These are phyloP conservation scores for Bombyx mandarina DNA, from an alignment of 1,140 invertebrate genomes.

Conservation along the genomic window DNA sequence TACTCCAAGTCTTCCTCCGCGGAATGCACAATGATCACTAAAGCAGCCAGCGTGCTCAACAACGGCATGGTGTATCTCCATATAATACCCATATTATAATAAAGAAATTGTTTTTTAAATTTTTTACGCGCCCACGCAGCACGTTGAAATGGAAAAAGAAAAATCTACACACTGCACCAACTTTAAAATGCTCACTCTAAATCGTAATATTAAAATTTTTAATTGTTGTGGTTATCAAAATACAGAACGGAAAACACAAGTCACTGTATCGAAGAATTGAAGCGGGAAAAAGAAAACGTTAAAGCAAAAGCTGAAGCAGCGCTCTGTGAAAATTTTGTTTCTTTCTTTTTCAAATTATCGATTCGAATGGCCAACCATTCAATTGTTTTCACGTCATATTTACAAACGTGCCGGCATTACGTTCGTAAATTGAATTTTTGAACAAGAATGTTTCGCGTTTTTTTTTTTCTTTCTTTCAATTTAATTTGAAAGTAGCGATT, in stretches of 20 bases:
- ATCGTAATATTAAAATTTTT: too few relatives aligned
- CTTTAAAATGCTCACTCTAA: too few relatives aligned
- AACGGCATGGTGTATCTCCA: conserved; percentile 45
- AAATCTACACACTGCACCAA: conserved; percentile 10
- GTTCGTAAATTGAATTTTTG: not conserved
- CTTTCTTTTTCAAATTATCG: conserved; percentile 18
- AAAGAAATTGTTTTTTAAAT: conserved; percentile 7
- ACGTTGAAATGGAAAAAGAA: conserved; percentile 7
- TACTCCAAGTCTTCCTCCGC: conserved; percentile 45
- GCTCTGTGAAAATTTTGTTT: not conserved
- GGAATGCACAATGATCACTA: conserved; percentile 58
- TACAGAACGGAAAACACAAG: conserved; percentile 15
- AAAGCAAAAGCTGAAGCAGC: conserved; percentile 20
- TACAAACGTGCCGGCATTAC: conserved; percentile 41
- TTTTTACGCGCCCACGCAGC: conserved; percentile 16
- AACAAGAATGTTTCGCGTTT: conserved; percentile 40
- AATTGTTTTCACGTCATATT: conserved; percentile 42
- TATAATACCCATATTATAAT: conserved; percentile 57
- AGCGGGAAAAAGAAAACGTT: conserved; percentile 29
- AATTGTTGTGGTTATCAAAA: not conserved
- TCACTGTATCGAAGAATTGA: conserved; percentile 20
- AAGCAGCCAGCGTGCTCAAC: conserved; percentile 54
- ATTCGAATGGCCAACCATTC: conserved; percentile 8
- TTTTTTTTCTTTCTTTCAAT: conserved; percentile 34
- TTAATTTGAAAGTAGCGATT: conserved; percentile 49